Percentiles rank a stretch among this genome's conserved stretches.
Conservation (phyloP, 2,113 vertebrate genomes). For the Phrynosoma blainvillii region DNA sequence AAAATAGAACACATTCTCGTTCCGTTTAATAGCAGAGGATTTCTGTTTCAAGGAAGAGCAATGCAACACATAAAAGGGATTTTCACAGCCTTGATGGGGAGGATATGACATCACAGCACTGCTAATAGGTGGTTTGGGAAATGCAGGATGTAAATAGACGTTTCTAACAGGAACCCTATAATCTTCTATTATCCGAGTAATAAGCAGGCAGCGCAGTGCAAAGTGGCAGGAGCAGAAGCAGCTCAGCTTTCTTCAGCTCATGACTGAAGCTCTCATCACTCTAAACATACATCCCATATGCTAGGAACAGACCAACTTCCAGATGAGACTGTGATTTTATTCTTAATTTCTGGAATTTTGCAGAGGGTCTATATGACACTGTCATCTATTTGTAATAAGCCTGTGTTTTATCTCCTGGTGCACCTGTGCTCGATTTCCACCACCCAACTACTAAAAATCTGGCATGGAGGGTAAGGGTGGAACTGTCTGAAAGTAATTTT, state of each 20-base stretch:
- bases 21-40: background rate
- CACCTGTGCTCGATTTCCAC: background rate
- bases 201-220: constrained; percentile 57
- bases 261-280: background rate
- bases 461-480: too few species aligned
- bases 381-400: background rate
- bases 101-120: constrained; percentile 61
- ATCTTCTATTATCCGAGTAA: constrained; percentile 71
- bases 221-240: background rate
- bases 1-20: background rate
- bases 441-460: background rate
- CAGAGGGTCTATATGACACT: background rate
- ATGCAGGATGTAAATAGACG: constrained; percentile 67
- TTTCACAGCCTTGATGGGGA: constrained; percentile 26
- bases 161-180: constrained; percentile 64
- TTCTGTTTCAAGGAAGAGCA: background rate
- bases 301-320: background rate
- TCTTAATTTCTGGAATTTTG: background rate
- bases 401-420: background rate
- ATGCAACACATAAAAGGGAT: constrained; percentile 1
- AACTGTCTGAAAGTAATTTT: too few species aligned
- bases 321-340: background rate
- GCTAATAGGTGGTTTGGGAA: constrained; percentile 67
- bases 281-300: background rate
- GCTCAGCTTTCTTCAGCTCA: background rate